These are phyloP conservation scores for Neopelma chrysocephalum DNA, from an alignment of 2,797 vertebrate species.

Conservation along the genomic window DNA sequence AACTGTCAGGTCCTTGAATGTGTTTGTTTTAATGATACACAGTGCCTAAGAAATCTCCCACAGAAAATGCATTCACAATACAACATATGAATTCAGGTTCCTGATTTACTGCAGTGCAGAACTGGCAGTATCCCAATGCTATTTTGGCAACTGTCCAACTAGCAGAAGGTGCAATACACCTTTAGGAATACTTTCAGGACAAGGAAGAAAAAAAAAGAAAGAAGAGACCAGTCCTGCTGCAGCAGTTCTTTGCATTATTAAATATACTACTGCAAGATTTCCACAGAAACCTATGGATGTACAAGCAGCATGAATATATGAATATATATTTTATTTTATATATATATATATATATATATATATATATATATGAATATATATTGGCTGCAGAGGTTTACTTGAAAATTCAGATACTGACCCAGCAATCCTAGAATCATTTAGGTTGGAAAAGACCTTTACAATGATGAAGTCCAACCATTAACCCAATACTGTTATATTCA, in stretches of 20 bases:
- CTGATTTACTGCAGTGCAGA: conserved; percentile 69
- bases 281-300: not conserved
- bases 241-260: conserved; percentile 36
- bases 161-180: conserved; percentile 40
- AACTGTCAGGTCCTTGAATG: not conserved
- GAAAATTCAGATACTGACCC: not conserved
- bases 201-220: not conserved
- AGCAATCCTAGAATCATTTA: not conserved
- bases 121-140: conserved; percentile 42
- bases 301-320: not conserved
- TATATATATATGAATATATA: not conserved
- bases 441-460: not conserved
- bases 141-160: conserved; percentile 9
- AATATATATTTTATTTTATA: too few species aligned
- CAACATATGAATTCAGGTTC: conserved; percentile 5
- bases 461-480: not conserved
- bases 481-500: not conserved
- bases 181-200: conserved; percentile 13
- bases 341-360: too few species aligned
- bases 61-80: not conserved
- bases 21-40: conserved; percentile 7
- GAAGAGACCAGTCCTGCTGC: not conserved
- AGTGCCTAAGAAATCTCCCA: not conserved
- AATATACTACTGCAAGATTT: conserved; percentile 19
- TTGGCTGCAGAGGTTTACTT: not conserved